phyloP scores from a whole-genome alignment of 2,797 vertebrate species.

The Phrynocephalus vlangalii region DNA sequence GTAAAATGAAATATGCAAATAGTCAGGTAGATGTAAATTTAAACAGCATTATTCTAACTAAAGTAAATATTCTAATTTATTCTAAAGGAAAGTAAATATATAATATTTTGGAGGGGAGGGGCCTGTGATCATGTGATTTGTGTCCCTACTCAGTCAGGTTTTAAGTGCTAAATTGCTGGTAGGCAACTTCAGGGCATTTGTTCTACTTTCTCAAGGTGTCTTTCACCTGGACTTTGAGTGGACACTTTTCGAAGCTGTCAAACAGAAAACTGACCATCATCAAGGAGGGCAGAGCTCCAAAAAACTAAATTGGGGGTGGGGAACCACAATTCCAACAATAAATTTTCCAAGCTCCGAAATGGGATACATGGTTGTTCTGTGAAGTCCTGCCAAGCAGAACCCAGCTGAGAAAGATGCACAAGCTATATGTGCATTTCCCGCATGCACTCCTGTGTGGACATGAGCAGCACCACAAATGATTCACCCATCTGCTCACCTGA shows the following conservation, averaged over 20 bases:
- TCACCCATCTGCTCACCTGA: neutral
- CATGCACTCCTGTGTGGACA: neutral
- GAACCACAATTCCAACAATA: neutral
- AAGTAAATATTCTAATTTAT: neutral
- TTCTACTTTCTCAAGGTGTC: neutral
- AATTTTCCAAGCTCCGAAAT: neutral
- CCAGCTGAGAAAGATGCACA: neutral
- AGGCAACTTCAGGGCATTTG: neutral
- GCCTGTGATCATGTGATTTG: neutral
- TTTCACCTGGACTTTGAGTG: neutral
- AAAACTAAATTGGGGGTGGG: neutral
- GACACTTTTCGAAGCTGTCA: neutral
- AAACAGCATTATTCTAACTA: neutral
- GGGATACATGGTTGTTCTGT: neutral
- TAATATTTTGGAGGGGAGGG: neutral
- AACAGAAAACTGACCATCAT: neutral
- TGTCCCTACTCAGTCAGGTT: neutral
- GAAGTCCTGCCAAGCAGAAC: neutral
- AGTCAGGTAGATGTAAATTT: neutral
- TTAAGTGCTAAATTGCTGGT: neutral
- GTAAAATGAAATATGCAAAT: neutral
- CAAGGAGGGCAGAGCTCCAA: neutral
- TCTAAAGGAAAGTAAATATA: no score
- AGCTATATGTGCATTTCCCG: neutral
- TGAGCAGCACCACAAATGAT: neutral